Percentiles rank a stretch among this genome's conserved stretches.
phyloP scores from a whole-genome alignment of 1,140 invertebrate species.

The Archivesica marissinica region DNA sequence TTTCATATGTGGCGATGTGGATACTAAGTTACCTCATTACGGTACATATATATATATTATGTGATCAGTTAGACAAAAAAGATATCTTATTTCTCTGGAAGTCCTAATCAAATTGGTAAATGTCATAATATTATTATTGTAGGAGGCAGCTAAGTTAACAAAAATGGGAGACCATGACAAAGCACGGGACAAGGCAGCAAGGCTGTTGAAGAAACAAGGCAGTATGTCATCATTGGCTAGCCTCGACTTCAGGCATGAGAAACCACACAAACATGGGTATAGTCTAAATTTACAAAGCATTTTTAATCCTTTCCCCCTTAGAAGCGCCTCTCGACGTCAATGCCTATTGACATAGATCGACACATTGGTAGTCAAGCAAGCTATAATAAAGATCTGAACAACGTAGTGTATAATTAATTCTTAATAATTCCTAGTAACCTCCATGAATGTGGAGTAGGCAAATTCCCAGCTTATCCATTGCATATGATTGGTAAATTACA shows the following conservation, averaged over 20 bases:
- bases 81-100: not conserved
- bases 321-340: no score
- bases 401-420: no score
- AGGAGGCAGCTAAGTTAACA: not conserved
- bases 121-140: not conserved
- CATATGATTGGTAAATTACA: no score
- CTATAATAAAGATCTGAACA: no score
- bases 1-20: not conserved
- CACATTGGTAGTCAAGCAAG: no score
- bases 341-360: no score
- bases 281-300: no score
- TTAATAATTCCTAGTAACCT: no score
- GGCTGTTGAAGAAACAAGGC: conserved; percentile 80
- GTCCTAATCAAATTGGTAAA: not conserved
- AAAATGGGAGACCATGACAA: conserved; percentile 57
- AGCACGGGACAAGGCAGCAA: conserved; percentile 80
- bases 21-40: not conserved
- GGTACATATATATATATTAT: not conserved
- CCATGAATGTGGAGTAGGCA: no score
- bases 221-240: conserved; percentile 79
- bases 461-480: no score
- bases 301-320: no score
- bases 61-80: not conserved
- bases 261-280: conserved; percentile 54
- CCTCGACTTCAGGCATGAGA: conserved; percentile 67